Evolutionary conservation across 2,888 invertebrate genomes (phyloP), one percentile per base, ranked within the genome.

Genomic region (Adineta ricciae): DNA sequence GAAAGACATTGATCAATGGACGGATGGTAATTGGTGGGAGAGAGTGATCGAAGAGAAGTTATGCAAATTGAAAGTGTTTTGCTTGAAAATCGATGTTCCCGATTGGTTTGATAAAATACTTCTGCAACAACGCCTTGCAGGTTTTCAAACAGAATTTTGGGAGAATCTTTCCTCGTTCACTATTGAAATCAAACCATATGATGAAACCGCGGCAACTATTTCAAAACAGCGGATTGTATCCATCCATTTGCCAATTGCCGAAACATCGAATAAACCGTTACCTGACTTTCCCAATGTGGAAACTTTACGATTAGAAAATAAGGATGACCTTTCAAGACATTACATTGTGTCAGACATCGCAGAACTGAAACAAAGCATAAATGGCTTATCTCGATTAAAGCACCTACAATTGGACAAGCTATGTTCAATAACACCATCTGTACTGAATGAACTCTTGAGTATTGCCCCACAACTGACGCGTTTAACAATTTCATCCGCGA

Each of bases 281-380:
- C 14, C 14, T 19, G 3, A 19, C 19, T 24, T 19, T 54, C n/a
- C 54, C 1, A 19, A 54, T 54, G n/a, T 54, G 24, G n/a, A 54
- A 54, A 54, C 5, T n/a, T 54, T 54, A 4, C 24, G n/a, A n/a
- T 1, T 54, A 8, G 24, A 19, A 54, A 21, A 21, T n/a, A n/a
- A 21, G 0, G 2, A 54, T 3, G 7, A 2, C 7, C 1, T 5
- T 3, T n/a, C 0, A 2, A 54, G n/a, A n/a, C n/a, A 8, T n/a
- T 54, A 54, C 21, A 2, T 54, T 1, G 0, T 54, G 0, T 54
- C 54, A 24, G 21, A n/a, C n/a, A 7, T 54, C 1, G 24, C 7
- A 8, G 54, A 54, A 21, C 2, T 54, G 7, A 21, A 54, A 54
- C 21, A 1, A 54, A n/a, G n/a, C n/a, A 54, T 54, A 5, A 54